Conservation (phyloP, 2,113 vertebrate species). For the Genyomyrus donnyi region DNA sequence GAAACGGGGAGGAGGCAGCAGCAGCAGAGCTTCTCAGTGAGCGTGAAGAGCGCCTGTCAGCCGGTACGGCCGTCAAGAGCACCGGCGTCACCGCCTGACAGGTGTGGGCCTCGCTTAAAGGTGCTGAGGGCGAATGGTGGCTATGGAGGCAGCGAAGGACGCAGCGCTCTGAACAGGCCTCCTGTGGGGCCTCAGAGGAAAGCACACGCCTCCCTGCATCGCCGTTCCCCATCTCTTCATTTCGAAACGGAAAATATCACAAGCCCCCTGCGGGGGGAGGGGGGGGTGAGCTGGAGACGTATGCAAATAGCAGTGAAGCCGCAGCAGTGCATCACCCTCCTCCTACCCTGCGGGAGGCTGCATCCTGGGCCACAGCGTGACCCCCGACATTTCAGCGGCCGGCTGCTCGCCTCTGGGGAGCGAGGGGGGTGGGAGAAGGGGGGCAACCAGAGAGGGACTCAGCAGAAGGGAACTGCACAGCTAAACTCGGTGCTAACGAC, state of each 20-base stretch:
- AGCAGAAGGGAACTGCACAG: not conserved
- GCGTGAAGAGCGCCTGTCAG: not conserved
- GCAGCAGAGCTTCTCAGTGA: not conserved
- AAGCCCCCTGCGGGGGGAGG: not conserved
- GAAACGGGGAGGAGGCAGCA: not conserved
- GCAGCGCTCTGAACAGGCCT: not conserved
- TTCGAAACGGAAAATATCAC: not conserved
- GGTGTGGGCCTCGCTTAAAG: conserved; percentile 2
- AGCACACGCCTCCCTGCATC: not conserved
- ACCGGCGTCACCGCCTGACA: conserved; percentile 7
- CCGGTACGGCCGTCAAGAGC: not conserved
- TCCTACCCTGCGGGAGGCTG: not conserved
- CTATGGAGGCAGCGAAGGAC: not conserved
- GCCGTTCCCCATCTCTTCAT: not conserved
- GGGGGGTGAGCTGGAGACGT: not conserved
- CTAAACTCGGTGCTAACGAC: not conserved
- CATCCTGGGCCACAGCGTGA: not conserved
- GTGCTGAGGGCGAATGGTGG: conserved; percentile 2
- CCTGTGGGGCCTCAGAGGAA: not conserved
- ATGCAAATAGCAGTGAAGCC: conserved; percentile 5
- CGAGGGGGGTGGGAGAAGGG: not conserved
- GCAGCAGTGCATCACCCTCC: not conserved
- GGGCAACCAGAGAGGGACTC: not conserved
- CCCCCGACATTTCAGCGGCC: not conserved
- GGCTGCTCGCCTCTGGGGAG: not conserved